Base-by-base conservation (phyloP, 2,888 invertebrate species). In the Trisateles emortualis region DNA sequence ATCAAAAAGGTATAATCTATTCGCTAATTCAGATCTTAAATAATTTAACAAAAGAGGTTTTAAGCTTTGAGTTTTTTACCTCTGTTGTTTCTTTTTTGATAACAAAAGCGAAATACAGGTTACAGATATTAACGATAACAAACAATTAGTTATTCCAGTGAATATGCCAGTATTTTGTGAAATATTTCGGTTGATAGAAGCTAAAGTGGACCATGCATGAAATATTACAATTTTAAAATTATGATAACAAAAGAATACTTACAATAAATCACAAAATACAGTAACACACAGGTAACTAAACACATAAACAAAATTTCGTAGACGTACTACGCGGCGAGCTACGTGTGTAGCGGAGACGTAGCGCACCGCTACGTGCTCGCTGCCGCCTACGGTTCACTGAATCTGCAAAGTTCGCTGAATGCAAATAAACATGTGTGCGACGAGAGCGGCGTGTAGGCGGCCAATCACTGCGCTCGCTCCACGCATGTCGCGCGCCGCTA, bases 361-460 rank as follows among this genome's bases (percentile, higher is more conserved):
- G 90, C 87, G 75, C 67, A 59, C 71, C 70, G 81, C 88, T 88
- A 88, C 90, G 80, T 78, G 78, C 78, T 79, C 85, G 78, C 81
- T 78, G 76, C 83, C 74, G 85, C 79, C 89, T 87, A 89, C 91
- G 90, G 87, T 90, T 90, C 88, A 92, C 90, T 92, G 91, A 91
- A 87, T 90, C 87, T 90, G 88, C 87, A 83, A 89, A 84, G 85
- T 85, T 81, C 74, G 67, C 78, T 77, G 83, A 83, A 92, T 92
- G 92, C 91, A 92, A 91, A 92, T 90, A 87, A 82, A 87, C 90
- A 89, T 90, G 88, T 91, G 91, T 90, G 90, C 84, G 85, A 74
- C 76, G 64, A 71, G 68, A 70, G 69, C 74, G 76, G 76, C 77
- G 80, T 79, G 76, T 71, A 69, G 74, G 72, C 79, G 76, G 79